Evolutionary conservation across 2,113 vertebrate species (phyloP).

Genomic region (Gasterosteus nipponicus): DNA sequence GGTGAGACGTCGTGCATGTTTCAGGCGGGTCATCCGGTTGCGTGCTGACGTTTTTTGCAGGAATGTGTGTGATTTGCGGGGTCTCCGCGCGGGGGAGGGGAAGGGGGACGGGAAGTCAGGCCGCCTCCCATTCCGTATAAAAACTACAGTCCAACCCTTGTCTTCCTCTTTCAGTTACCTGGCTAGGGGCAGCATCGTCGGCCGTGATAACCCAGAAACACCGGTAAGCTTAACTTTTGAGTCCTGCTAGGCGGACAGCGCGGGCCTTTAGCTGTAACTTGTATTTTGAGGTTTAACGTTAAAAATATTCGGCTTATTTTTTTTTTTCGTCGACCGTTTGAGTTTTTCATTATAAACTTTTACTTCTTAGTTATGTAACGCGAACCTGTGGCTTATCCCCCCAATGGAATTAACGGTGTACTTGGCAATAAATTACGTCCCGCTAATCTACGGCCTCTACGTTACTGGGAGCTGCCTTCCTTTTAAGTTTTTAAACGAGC

Average conservation of each 20-base stretch:
- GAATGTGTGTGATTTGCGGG: conserved; percentile 82
- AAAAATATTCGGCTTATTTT: too few species aligned
- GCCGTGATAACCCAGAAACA: conserved; percentile 76
- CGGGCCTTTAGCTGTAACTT: background rate
- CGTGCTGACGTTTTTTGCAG: conserved; percentile 79
- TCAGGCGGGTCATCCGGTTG: conserved; percentile 46
- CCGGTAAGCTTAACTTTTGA: conserved; percentile 73
- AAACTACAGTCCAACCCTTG: conserved; percentile 57
- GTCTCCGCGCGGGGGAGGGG: conserved; percentile 49
- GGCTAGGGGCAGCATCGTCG: conserved; percentile 82
- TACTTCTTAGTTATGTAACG: conserved; percentile 46
- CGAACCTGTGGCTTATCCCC: conserved; percentile 44
- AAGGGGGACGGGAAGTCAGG: conserved; percentile 57
- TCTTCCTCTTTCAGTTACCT: conserved; percentile 87
- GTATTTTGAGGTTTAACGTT: too few species aligned
- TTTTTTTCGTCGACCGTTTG: background rate
- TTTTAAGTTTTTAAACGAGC: background rate
- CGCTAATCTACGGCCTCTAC: background rate
- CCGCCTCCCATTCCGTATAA: conserved; percentile 81
- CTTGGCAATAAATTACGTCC: background rate
- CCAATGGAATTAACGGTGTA: background rate
- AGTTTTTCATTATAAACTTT: background rate
- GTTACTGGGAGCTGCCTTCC: background rate
- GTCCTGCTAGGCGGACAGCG: rapidly evolving
- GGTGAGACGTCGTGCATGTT: conserved; percentile 25